Conservation (phyloP, 2,797 vertebrate species). For the Lycodopsis pacificus region DNA sequence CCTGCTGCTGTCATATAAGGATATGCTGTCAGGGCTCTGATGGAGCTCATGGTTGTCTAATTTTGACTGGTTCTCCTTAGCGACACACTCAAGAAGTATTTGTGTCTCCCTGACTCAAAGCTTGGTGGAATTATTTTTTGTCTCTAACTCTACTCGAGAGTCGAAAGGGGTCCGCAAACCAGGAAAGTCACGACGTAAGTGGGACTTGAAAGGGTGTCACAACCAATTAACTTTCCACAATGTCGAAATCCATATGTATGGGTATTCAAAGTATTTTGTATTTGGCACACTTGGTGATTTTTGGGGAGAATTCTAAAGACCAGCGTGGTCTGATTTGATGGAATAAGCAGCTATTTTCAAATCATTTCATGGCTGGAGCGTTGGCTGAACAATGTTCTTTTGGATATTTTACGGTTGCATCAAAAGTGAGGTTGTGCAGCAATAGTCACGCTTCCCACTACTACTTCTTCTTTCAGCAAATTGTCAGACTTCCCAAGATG, state of each 20-base stretch:
- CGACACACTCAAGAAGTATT: constrained; percentile 53
- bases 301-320: not conserved
- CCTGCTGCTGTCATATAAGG: constrained; percentile 68
- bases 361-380: constrained; percentile 27
- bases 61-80: constrained; percentile 65
- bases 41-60: constrained; percentile 69
- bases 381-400: constrained; percentile 33
- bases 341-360: constrained; percentile 29
- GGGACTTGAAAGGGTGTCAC: constrained; percentile 50
- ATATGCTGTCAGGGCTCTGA: constrained; percentile 66
- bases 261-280: constrained; percentile 26
- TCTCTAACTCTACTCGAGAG: constrained; percentile 18
- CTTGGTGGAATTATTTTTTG: constrained; percentile 37
- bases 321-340: constrained; percentile 30
- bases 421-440: constrained; percentile 38
- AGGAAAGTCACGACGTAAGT: constrained; percentile 38
- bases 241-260: constrained; percentile 36
- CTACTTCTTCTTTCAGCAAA: constrained; percentile 26
- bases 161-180: constrained; percentile 44
- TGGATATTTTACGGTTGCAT: constrained; percentile 32
- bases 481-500: constrained; percentile 35
- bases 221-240: constrained; percentile 42
- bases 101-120: constrained; percentile 55
- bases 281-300: constrained; percentile 28
- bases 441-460: constrained; percentile 30